Evolutionary conservation across 2,888 invertebrate species (phyloP).

Genomic region (Andrena marginata): DNA sequence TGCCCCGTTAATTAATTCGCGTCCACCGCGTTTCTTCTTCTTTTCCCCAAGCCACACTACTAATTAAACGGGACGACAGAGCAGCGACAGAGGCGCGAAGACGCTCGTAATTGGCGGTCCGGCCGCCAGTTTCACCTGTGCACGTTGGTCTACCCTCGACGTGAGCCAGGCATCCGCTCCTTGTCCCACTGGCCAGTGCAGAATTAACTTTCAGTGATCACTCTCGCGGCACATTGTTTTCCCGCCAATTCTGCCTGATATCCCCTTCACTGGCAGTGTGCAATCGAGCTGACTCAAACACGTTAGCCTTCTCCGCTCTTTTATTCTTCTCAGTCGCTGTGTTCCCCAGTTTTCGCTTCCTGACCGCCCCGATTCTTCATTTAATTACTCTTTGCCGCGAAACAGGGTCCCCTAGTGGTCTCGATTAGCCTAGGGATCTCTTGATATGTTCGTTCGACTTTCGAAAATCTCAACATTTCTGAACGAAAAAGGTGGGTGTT

Average conservation of each 20-base stretch:
- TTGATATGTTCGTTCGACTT: neutral
- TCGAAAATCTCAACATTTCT: slow-evolving; percentile 1
- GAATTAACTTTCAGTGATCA: neutral
- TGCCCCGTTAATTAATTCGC: slow-evolving; percentile 64
- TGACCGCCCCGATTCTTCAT: neutral
- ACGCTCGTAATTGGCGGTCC: neutral
- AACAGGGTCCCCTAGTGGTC: neutral
- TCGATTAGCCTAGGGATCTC: neutral
- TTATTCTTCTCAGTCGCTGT: neutral
- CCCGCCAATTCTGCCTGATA: neutral
- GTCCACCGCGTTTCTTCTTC: slow-evolving; percentile 37
- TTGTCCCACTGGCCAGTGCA: neutral
- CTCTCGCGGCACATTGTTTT: neutral
- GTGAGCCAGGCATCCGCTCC: neutral
- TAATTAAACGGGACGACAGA: slow-evolving; percentile 51
- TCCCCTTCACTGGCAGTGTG: neutral
- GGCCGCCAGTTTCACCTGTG: neutral
- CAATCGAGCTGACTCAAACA: neutral
- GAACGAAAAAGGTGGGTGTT: neutral
- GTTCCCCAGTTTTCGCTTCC: neutral
- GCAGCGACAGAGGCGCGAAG: neutral
- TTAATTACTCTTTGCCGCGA: neutral
- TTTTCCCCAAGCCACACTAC: slow-evolving; percentile 26
- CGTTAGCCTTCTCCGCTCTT: neutral
- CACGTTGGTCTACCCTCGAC: neutral